Conservation (phyloP, 2,888 invertebrate species). For the Acholoe squamosa region DNA sequence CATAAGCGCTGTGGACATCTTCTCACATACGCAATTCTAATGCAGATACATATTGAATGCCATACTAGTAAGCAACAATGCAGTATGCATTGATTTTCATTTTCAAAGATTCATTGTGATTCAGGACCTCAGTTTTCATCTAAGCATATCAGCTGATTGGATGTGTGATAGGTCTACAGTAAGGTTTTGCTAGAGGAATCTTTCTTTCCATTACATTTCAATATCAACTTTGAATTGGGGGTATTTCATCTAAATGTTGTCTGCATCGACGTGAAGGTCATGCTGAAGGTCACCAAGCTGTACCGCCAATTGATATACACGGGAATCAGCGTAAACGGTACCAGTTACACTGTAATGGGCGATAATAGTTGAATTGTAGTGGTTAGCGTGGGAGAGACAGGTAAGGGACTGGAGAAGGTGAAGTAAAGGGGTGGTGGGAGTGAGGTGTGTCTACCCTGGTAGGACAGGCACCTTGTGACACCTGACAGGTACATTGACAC, state of each 20-base stretch:
- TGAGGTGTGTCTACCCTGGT: not conserved
- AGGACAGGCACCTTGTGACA: not conserved
- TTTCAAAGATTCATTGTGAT: no score
- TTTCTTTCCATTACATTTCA: no score
- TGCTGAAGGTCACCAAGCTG: not conserved
- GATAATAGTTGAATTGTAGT: conserved; percentile 11
- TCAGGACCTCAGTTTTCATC: no score
- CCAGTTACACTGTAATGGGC: conserved; percentile 37
- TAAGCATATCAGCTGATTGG: no score
- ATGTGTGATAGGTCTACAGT: no score
- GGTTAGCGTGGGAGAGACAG: not conserved
- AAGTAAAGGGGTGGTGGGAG: not conserved
- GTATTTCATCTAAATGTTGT: not conserved
- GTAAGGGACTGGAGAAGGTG: not conserved
- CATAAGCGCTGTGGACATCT: no score
- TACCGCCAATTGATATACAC: not conserved
- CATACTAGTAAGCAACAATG: no score
- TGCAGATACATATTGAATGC: no score
- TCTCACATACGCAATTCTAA: no score
- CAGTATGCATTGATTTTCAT: no score
- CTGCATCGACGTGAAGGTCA: conserved; percentile 3
- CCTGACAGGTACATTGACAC: conserved; percentile 37
- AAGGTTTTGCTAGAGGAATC: no score
- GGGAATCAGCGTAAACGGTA: not conserved
- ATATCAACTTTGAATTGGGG: not conserved